Evolutionary conservation across 2,797 vertebrate species (phyloP).

Genomic region (Myoxocephalus aenaeus): DNA sequence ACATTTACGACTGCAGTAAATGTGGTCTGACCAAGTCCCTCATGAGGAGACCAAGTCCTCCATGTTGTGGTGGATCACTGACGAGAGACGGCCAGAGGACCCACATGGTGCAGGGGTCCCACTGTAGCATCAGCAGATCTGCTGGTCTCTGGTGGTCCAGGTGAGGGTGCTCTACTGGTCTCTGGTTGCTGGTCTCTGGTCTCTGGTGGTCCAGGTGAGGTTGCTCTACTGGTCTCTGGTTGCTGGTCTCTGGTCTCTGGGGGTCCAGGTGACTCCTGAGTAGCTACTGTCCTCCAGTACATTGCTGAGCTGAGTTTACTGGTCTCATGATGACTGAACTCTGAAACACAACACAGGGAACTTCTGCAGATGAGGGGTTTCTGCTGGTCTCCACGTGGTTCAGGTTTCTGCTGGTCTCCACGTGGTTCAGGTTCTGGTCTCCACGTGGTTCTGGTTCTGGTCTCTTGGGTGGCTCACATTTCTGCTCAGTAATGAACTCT

Average conservation of each 20-base stretch:
- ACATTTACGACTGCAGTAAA: no score
- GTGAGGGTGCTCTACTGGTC: rapidly evolving
- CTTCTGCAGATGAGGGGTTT: no score
- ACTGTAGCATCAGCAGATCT: no score
- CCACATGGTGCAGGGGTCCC: no score
- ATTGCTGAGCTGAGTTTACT: background rate
- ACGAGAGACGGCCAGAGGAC: background rate
- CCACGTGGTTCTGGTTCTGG: constrained; percentile 30
- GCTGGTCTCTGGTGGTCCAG: background rate
- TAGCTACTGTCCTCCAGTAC: no score
- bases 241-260: background rate
- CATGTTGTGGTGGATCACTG: background rate
- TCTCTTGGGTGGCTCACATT: constrained; percentile 62
- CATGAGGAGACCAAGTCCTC: background rate
- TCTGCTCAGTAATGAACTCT: constrained; percentile 72
- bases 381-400: background rate
- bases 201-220: background rate
- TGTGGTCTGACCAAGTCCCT: no score
- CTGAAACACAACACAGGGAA: background rate
- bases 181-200: background rate
- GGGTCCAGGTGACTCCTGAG: background rate
- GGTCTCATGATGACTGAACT: no score
- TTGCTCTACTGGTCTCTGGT: background rate
- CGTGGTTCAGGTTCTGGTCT: background rate
- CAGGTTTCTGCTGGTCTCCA: background rate